These are phyloP conservation scores for Trachelus tabidus DNA, from an alignment of 2,888 invertebrate species.

Conservation along the genomic window DNA sequence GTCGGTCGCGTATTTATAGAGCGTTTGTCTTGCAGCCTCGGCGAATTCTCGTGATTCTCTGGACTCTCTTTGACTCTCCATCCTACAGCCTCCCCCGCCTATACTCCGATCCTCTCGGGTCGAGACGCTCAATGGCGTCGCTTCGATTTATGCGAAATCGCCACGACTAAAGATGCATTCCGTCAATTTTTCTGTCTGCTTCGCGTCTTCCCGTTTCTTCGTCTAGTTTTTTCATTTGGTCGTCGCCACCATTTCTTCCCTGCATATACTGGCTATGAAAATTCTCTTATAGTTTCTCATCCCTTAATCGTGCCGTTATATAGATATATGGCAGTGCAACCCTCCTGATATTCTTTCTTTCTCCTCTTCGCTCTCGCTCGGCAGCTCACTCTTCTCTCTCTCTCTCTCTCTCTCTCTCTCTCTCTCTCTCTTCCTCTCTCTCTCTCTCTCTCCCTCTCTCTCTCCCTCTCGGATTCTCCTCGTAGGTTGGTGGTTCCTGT, in stretches of 20 bases:
- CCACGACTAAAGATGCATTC: not conserved
- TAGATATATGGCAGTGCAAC: not conserved
- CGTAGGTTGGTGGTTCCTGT: slow-evolving; percentile 62
- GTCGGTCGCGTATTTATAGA: not conserved
- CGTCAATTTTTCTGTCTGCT: not conserved
- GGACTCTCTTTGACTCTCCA: not conserved
- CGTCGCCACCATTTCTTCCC: slow-evolving; percentile 10
- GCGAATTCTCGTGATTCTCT: not conserved
- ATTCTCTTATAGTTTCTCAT: slow-evolving; percentile 21
- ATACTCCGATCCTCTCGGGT: not conserved
- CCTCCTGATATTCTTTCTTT: slow-evolving; percentile 20
- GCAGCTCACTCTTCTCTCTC: slow-evolving; percentile 15
- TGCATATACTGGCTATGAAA: not conserved
- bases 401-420: slow-evolving; percentile 18
- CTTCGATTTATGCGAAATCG: not conserved
- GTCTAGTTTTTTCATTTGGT: not conserved
- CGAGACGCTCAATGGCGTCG: not conserved
- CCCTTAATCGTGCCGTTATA: not conserved
- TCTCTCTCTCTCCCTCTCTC: slow-evolving; percentile 13
- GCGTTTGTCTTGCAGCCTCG: not conserved
- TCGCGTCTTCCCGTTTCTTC: not conserved
- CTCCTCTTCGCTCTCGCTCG: slow-evolving; percentile 31
- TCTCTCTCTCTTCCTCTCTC: slow-evolving; percentile 4
- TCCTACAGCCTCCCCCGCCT: not conserved
- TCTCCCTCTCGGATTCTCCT: slow-evolving; percentile 26